A percentile compares a stretch with the other conserved stretches of the same genome.
Evolutionary conservation across 2,797 vertebrate species (phyloP).

Genomic region (Alosa sapidissima): DNA sequence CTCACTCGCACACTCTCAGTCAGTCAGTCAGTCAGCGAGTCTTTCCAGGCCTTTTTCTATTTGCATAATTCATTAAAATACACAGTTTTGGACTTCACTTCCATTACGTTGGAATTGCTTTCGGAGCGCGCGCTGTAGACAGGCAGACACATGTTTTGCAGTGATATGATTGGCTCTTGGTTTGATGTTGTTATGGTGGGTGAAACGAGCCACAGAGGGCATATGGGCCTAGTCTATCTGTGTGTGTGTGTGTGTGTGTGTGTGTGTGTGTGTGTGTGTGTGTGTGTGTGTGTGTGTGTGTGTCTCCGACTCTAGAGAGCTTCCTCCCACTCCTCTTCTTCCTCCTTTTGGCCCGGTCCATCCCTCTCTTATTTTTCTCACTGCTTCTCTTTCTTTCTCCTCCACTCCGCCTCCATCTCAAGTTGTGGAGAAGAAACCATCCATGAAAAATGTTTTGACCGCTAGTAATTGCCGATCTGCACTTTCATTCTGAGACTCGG

Average conservation of each 20-base stretch:
- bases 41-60: constrained; percentile 27
- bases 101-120: constrained; percentile 15
- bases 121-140: background rate
- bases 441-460: constrained; percentile 72
- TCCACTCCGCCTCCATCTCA: constrained; percentile 48
- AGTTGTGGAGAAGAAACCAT: constrained; percentile 63
- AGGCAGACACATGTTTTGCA: constrained; percentile 12
- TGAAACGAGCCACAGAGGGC: background rate
- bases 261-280: background rate
- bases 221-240: background rate
- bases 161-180: constrained; percentile 13
- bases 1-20: constrained; percentile 15
- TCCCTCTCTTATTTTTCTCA: constrained; percentile 24
- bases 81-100: constrained; percentile 12
- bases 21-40: background rate
- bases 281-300: background rate
- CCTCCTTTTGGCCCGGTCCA: background rate
- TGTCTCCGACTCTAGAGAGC: background rate
- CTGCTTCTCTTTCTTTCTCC: constrained; percentile 42
- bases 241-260: constrained; percentile 21
- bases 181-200: background rate
- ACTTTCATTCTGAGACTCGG: constrained; percentile 47
- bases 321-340: background rate
- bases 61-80: constrained; percentile 31
- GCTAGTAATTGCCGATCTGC: constrained; percentile 66